Conservation (phyloP, 2,888 invertebrate species). For the Ceriagrion tenellum region DNA sequence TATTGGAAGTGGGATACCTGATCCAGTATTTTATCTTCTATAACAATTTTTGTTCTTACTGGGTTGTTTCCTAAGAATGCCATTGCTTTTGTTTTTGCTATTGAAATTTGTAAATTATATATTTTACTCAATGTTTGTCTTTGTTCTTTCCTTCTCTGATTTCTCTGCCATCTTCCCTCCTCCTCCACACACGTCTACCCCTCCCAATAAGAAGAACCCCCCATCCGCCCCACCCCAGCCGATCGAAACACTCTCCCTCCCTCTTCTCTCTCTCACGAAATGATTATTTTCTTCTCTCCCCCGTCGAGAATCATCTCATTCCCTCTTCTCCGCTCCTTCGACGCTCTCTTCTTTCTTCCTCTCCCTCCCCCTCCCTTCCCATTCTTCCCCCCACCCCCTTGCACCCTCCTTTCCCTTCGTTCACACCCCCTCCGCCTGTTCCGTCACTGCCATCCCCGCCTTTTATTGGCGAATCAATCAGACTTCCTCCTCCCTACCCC, state of each 20-base stretch:
- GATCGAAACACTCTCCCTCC: neutral
- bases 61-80: no score
- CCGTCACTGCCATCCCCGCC: neutral
- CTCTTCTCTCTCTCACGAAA: neutral
- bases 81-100: no score
- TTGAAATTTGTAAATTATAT: no score
- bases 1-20: no score
- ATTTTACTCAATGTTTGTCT: no score
- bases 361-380: slow-evolving; percentile 27
- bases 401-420: neutral
- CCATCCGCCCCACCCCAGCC: neutral
- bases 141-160: no score
- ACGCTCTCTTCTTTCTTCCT: slow-evolving; percentile 58
- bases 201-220: no score
- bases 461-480: neutral
- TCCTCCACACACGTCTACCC: no score
- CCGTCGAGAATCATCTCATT: neutral
- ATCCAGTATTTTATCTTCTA: no score
- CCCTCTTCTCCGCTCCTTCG: neutral
- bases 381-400: neutral
- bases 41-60: no score
- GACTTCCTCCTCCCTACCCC: neutral
- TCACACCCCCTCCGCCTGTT: neutral
- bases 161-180: no score
- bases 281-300: neutral